Evolutionary conservation across 2,888 invertebrate species (phyloP).

Genomic region (Aspidiotus destructor): DNA sequence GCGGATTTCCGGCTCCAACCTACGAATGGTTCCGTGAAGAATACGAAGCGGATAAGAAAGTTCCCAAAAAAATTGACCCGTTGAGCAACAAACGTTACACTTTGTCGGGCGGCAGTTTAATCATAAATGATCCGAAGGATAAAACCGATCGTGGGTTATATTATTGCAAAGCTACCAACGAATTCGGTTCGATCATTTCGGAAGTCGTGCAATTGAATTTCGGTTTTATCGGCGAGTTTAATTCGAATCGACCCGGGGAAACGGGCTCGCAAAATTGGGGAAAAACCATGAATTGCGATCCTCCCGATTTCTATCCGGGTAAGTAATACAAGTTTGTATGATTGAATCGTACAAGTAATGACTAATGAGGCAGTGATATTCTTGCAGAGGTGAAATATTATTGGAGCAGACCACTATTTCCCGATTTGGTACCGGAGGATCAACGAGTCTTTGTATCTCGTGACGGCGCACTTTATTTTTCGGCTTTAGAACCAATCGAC

Average conservation of each 20-base stretch:
- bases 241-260: conserved; percentile 73
- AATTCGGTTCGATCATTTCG: conserved; percentile 77
- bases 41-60: conserved; percentile 66
- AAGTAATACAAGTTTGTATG: conserved; percentile 33
- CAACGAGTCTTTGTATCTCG: conserved; percentile 84
- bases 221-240: conserved; percentile 81
- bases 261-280: conserved; percentile 87
- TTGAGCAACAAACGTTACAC: conserved; percentile 64
- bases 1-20: conserved; percentile 77
- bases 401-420: conserved; percentile 83
- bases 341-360: not conserved
- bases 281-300: conserved; percentile 82
- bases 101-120: conserved; percentile 80
- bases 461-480: conserved; percentile 90
- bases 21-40: conserved; percentile 87
- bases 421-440: conserved; percentile 88
- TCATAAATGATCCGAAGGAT: conserved; percentile 73
- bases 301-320: conserved; percentile 81
- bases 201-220: conserved; percentile 80
- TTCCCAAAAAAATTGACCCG: conserved; percentile 67
- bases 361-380: not conserved
- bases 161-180: conserved; percentile 84
- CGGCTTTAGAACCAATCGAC: conserved; percentile 83
- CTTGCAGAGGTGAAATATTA: conserved; percentile 65
- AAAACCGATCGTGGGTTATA: conserved; percentile 69